phyloP scores from a whole-genome alignment of 2,113 vertebrate species.

The Pangasianodon hypophthalmus region DNA sequence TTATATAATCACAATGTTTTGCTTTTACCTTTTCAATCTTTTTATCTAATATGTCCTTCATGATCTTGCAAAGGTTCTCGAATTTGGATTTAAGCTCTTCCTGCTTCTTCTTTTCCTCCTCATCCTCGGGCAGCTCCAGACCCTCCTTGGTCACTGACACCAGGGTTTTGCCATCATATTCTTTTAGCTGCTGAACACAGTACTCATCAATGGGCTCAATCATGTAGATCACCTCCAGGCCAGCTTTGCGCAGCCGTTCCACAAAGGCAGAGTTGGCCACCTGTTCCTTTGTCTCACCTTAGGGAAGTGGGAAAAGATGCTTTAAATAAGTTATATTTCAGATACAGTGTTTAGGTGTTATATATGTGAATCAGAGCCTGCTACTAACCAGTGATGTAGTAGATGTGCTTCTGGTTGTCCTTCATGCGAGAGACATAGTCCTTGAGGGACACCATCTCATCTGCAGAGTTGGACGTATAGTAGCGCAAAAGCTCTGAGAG shows the following conservation, averaged over 20 bases:
- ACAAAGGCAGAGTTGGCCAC: constrained; percentile 81
- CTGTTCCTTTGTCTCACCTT: constrained; percentile 81
- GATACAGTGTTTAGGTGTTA: neutral
- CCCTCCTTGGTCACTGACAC: constrained; percentile 82
- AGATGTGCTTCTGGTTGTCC: constrained; percentile 95
- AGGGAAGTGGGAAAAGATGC: neutral
- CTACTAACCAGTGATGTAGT: constrained; percentile 90
- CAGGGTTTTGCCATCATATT: constrained; percentile 79
- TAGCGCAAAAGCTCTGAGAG: constrained; percentile 90
- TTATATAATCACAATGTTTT: neutral
- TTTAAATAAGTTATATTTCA: constrained; percentile 13
- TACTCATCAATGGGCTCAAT: constrained; percentile 83
- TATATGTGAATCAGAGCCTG: neutral
- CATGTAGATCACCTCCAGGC: constrained; percentile 82
- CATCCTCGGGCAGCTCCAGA: constrained; percentile 80
- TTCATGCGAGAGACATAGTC: constrained; percentile 97
- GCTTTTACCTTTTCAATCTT: constrained; percentile 79
- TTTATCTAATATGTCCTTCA: constrained; percentile 83
- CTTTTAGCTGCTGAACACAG: constrained; percentile 81
- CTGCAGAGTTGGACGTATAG: constrained; percentile 90
- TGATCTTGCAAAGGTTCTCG: constrained; percentile 81
- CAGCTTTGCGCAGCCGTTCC: constrained; percentile 77
- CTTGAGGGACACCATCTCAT: constrained; percentile 95
- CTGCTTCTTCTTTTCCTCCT: constrained; percentile 77
- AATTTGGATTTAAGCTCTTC: constrained; percentile 77